Evolutionary conservation across 2,888 invertebrate genomes (phyloP).

Genomic region (Ctena decussata): DNA sequence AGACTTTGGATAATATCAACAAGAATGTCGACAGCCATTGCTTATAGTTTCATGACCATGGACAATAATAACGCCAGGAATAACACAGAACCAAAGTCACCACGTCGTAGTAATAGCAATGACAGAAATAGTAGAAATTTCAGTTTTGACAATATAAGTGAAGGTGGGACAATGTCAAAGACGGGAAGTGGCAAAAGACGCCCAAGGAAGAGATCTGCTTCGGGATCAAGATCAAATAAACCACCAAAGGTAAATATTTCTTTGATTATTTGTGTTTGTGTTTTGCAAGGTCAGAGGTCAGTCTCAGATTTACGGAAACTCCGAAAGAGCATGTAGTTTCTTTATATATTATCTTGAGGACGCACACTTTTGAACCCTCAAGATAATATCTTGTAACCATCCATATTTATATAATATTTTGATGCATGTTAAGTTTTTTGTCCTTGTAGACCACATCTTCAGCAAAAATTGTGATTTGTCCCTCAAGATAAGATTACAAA

Average conservation of each 20-base stretch:
- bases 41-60: slow-evolving; percentile 65
- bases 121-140: slow-evolving; percentile 46
- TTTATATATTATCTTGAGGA: no score
- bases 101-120: background rate
- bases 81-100: background rate
- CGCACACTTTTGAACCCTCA: no score
- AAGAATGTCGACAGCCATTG: slow-evolving; percentile 66
- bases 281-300: no score
- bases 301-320: no score
- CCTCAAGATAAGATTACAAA: no score
- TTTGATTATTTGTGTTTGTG: background rate
- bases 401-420: no score
- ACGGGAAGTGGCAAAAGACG: slow-evolving; percentile 27
- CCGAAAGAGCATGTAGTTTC: no score
- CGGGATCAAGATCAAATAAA: slow-evolving; percentile 45
- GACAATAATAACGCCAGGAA: slow-evolving; percentile 25
- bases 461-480: no score
- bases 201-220: slow-evolving; percentile 44
- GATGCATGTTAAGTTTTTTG: no score
- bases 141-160: slow-evolving; percentile 56
- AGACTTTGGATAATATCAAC: slow-evolving; percentile 44
- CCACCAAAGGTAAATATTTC: slow-evolving; percentile 24
- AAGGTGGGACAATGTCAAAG: slow-evolving; percentile 38
- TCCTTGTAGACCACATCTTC: no score
- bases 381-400: no score